These are phyloP conservation scores for Polylopha cassiicola DNA, from an alignment of 2,888 invertebrate species.

Conservation along the genomic window DNA sequence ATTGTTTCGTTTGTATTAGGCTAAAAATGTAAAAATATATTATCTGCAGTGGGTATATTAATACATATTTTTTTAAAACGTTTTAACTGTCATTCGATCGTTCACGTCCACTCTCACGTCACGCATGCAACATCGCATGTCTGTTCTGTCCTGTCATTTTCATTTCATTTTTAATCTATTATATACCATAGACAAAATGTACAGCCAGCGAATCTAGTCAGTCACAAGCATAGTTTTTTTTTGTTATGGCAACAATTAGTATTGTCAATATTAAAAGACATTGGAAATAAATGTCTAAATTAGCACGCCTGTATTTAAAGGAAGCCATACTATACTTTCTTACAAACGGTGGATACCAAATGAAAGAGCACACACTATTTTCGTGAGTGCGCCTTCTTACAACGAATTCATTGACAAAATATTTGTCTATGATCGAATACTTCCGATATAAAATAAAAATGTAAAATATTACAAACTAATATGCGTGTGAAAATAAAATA, in stretches of 20 bases:
- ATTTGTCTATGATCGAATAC: no score
- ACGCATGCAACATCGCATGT: conserved; percentile 37
- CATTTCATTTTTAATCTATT: conserved; percentile 14
- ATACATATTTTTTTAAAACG: conserved; percentile 60
- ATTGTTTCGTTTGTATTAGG: conserved; percentile 48
- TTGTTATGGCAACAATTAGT: neutral
- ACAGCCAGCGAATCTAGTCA: neutral
- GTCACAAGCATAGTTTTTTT: neutral
- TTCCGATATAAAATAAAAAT: no score
- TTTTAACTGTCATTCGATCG: conserved; percentile 68
- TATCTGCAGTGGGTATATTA: conserved; percentile 53
- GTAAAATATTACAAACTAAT: no score
- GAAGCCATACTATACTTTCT: no score
- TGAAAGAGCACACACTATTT: no score
- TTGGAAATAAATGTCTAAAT: no score
- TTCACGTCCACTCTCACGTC: conserved; percentile 54
- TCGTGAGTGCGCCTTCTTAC: no score
- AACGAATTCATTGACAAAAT: no score
- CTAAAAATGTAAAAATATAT: conserved; percentile 66
- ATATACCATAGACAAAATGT: conserved; percentile 5
- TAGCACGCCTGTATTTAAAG: no score
- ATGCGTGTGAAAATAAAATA: no score
- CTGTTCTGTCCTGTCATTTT: conserved; percentile 15
- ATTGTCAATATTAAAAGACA: neutral
- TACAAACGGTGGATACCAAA: no score